Percentiles rank a stretch among this genome's conserved stretches.
These are phyloP conservation scores for Pseudanteris insignis DNA, from an alignment of 2,888 invertebrate species.

Conservation along the genomic window DNA sequence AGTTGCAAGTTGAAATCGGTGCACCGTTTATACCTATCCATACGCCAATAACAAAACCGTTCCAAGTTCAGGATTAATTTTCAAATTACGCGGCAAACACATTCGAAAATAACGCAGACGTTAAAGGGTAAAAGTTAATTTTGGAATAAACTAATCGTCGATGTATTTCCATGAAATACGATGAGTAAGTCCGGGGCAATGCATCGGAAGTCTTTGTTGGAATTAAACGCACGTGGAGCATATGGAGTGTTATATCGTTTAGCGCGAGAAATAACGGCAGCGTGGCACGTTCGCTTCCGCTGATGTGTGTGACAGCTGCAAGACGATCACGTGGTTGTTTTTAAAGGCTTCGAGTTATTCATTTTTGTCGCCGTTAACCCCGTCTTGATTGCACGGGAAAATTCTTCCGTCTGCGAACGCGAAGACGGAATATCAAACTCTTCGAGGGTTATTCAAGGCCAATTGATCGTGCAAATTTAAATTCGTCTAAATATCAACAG, in stretches of 20 bases:
- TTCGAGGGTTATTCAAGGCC: too few species aligned
- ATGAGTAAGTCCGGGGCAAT: conserved; percentile 10
- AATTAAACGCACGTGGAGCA: conserved; percentile 42
- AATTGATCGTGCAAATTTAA: too few species aligned
- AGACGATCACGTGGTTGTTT: conserved; percentile 51
- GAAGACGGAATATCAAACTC: too few species aligned
- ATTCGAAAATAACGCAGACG: too few species aligned
- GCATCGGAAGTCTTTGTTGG: conserved; percentile 21
- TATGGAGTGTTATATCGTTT: conserved; percentile 49
- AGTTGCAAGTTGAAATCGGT: too few species aligned
- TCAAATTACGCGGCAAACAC: conserved; percentile 1
- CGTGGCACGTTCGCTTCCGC: conserved; percentile 46
- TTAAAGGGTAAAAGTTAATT: conserved; percentile 27
- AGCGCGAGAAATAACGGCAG: conserved; percentile 55
- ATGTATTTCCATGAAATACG: conserved; percentile 30
- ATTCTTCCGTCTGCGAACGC: too few species aligned
- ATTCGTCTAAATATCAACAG: too few species aligned
- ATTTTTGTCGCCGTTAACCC: conserved; percentile 13
- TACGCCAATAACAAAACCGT: neutral
- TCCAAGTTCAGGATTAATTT: too few species aligned
- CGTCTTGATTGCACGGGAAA: neutral
- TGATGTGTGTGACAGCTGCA: conserved; percentile 56
- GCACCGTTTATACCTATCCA: too few species aligned
- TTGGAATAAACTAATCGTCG: conserved; percentile 21
- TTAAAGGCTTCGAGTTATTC: conserved; percentile 18